phyloP scores from a whole-genome alignment of 2,888 invertebrate genomes.

The Epirrita christyi region DNA sequence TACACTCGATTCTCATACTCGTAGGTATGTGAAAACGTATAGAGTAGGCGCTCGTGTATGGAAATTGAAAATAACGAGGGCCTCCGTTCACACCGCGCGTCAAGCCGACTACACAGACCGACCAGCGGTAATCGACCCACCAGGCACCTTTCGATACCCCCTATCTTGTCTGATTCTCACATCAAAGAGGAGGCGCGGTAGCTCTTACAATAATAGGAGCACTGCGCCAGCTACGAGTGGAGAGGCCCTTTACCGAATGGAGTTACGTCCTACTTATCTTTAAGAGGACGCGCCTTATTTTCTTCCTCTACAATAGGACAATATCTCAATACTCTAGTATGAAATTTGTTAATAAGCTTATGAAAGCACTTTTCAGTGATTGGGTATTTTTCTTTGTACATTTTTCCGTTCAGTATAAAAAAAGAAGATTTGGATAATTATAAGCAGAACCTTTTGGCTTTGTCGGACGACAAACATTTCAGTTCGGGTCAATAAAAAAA shows the following conservation, averaged over 20 bases:
- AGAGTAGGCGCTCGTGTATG: constrained; percentile 79
- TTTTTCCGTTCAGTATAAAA: not conserved
- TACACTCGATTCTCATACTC: constrained; percentile 73
- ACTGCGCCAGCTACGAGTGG: constrained; percentile 69
- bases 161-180: constrained; percentile 64
- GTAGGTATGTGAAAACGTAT: constrained; percentile 67
- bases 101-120: constrained; percentile 70
- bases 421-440: no score
- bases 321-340: constrained; percentile 70
- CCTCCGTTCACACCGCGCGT: constrained; percentile 78
- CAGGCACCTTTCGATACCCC: constrained; percentile 63
- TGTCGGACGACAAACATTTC: no score
- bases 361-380: constrained; percentile 17
- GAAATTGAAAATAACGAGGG: constrained; percentile 84
- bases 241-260: constrained; percentile 82
- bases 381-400: not conserved
- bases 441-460: no score
- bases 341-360: constrained; percentile 62
- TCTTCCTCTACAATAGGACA: constrained; percentile 67
- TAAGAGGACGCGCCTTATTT: constrained; percentile 81
- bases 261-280: constrained; percentile 83
- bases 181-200: constrained; percentile 59
- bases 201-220: constrained; percentile 70
- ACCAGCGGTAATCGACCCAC: constrained; percentile 70
- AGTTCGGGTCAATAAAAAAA: no score